Base-by-base conservation (phyloP, 2,113 vertebrate genomes). In the Eleginops maclovinus region DNA sequence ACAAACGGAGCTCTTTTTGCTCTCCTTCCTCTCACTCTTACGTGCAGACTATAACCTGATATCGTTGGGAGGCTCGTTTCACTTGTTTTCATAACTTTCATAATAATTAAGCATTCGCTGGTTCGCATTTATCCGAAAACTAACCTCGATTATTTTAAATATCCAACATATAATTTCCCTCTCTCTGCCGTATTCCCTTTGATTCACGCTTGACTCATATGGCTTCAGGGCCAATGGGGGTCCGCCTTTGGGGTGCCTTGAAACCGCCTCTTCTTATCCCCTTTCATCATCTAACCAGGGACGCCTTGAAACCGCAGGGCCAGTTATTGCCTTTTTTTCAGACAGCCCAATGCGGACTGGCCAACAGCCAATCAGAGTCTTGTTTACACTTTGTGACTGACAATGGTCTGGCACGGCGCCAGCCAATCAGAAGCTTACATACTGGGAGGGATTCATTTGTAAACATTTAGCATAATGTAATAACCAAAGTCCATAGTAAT, bases 331-430 rank as follows among this genome's bases (percentile, higher is more conserved):
- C 85, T 90, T 86, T 44, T 96, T 96, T 96, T 94, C 94, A 93
- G 95, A 93, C 95, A 96, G 95, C 95, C 95, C 95, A 90, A 95
- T 96, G 96, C 96, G 96, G 95, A 96, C 96, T 97, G 96, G 96
- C 95, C 91, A 95, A 90, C 95, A 95, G 95, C 97, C 97, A 98
- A 98, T 98, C 96, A 95, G 95, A 95, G 94, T 90, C 96, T 97
- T 98, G 97, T 98, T 98, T 98, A 98, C 96, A 97, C 96, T 96
- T 93, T 73, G 91, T 97, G 97, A 98, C 94, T 96, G 97, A 95
- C 97, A 96, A 94, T 91, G 82, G 81, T 87, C 89, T 96, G 97
- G 96, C 94, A 36, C 66, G 4, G 22, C 68, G 95, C 96, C 96
- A 96, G 75, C 97, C 97, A 98, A 97, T 97, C 94, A 82, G 46